Base-by-base conservation (phyloP, 2,888 invertebrate species). In the Lasioglossum leucozonium region DNA sequence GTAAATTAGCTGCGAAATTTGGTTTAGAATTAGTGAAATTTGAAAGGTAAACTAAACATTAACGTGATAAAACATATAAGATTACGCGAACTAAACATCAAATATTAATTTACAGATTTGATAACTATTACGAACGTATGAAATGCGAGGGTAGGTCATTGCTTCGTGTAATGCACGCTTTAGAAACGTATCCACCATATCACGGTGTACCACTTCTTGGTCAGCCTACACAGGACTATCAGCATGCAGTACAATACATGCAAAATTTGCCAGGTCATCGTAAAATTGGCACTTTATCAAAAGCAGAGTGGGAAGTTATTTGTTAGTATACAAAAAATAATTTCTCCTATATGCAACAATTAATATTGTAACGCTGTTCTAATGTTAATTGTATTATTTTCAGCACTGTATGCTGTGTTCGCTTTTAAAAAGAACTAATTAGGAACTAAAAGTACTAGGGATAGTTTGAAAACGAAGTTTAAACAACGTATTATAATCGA, bases 301-400 rank as follows among this genome's bases (percentile, higher is more conserved):
- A 96, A 91, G 96, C 97, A 69, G 99, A 99, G 95, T 99, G 99
- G 99, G 99, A 99, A 95, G 98, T 98, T 85, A 97, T 97, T 88
- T 97, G 98, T 98, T 95, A 97, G 97, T 97, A 91, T 58, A 84
- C n/a, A 10, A 72, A 81, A 82, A 34, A 65, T 76, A 78, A 58
- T 62, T 77, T 82, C 73, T 77, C 77, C 47, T 74, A 30, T 76
- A 77, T 77, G 40, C 18, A 18, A 62, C 30, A n/a, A 34, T 6
- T 26, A 62, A 30, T 62, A 51, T 58, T 22, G 73, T 44, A 40
- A 74, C 84, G 72, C 44, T 84, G 71, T 65, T 81, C 47, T 79
- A 72, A 71, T 81, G 4, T 26, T 73, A 37, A 83, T 73, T 58
- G 79, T 34, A 72, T 72, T 87, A 72, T 86, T 83, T 87, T 65